phyloP scores from a whole-genome alignment of 2,888 invertebrate genomes.

The Ferdinandea cuprea region DNA sequence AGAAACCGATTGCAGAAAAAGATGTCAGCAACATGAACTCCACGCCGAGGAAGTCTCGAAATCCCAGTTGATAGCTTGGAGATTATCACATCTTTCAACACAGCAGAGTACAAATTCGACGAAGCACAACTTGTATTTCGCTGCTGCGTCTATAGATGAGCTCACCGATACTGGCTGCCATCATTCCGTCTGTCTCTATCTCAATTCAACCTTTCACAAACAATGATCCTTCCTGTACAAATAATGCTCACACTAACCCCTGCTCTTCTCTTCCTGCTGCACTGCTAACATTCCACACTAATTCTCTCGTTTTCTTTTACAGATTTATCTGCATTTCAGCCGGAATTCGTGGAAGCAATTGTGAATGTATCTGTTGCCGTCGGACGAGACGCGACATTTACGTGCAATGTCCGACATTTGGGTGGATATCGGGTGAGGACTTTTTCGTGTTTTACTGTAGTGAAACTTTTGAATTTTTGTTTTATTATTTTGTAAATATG shows the following conservation, averaged over 20 bases:
- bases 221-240: slow-evolving; percentile 34
- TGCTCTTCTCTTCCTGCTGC: background rate
- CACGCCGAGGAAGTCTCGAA: slow-evolving; percentile 12
- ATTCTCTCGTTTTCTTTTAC: slow-evolving; percentile 78
- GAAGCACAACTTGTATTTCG: slow-evolving; percentile 21
- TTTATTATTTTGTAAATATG: slow-evolving; percentile 29
- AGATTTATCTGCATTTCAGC: slow-evolving; percentile 90
- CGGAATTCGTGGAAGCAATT: slow-evolving; percentile 92
- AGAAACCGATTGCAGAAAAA: background rate
- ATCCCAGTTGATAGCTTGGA: slow-evolving; percentile 44
- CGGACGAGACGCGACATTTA: slow-evolving; percentile 93
- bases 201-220: slow-evolving; percentile 13
- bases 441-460: slow-evolving; percentile 56
- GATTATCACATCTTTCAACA: slow-evolving; percentile 54
- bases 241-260: slow-evolving; percentile 1
- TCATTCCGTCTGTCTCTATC: slow-evolving; percentile 31
- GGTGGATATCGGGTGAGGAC: slow-evolving; percentile 93
- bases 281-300: slow-evolving; percentile 20
- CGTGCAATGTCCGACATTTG: slow-evolving; percentile 92
- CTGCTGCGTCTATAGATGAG: slow-evolving; percentile 12
- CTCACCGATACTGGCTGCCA: slow-evolving; percentile 23
- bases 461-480: slow-evolving; percentile 53
- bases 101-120: slow-evolving; percentile 19
- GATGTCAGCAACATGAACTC: slow-evolving; percentile 32
- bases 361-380: slow-evolving; percentile 92